phyloP scores from a whole-genome alignment of 2,888 invertebrate species.

The Cabera pusaria region DNA sequence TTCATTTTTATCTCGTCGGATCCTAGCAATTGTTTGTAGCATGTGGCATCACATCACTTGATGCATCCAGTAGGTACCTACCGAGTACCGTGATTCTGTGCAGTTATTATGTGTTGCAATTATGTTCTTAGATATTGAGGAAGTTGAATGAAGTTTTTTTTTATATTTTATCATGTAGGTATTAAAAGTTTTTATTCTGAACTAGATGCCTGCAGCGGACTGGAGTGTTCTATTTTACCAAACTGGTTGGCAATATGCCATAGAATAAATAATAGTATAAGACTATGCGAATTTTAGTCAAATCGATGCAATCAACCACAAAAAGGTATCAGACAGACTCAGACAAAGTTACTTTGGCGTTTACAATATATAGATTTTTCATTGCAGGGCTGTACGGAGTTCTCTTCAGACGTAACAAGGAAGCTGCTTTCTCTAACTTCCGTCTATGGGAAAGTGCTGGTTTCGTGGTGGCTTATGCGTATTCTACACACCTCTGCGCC shows the following conservation, averaged over 20 bases:
- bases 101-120: constrained; percentile 6
- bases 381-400: constrained; percentile 91
- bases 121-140: not conserved
- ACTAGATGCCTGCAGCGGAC: too few species aligned
- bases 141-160: constrained; percentile 4
- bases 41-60: not conserved
- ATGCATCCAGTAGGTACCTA: too few species aligned
- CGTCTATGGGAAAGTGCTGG: constrained; percentile 95
- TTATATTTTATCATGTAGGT: too few species aligned
- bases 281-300: too few species aligned
- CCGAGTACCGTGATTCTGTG: not conserved
- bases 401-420: constrained; percentile 93
- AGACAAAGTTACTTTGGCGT: too few species aligned
- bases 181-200: too few species aligned
- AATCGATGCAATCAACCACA: too few species aligned
- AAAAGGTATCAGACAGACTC: too few species aligned
- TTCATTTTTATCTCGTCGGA: constrained; percentile 23
- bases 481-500: constrained; percentile 93
- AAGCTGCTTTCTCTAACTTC: constrained; percentile 96
- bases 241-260: too few species aligned
- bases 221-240: too few species aligned
- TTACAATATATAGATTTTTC: too few species aligned
- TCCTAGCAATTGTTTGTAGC: constrained; percentile 21
- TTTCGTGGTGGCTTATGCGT: constrained; percentile 95
- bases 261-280: too few species aligned